Evolutionary conservation across 1,140 invertebrate genomes (phyloP).

Genomic region (Oppia nitens): DNA sequence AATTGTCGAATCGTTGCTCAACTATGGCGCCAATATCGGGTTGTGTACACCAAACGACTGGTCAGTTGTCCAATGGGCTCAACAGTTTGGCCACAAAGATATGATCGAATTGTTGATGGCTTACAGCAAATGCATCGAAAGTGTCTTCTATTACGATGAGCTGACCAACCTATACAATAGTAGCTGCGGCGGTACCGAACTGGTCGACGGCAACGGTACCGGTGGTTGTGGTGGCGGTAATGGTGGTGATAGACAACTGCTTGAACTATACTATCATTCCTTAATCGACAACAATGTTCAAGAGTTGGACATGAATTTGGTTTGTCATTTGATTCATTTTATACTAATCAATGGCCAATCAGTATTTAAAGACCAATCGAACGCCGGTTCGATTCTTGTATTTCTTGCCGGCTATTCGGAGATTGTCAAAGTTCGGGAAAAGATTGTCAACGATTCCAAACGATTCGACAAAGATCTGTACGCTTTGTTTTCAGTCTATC

Average conservation of each 20-base stretch:
- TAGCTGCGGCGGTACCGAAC: neutral
- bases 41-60: slow-evolving; percentile 46
- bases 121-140: neutral
- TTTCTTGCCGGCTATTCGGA: slow-evolving; percentile 92
- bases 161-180: neutral
- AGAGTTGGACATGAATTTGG: slow-evolving; percentile 51
- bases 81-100: slow-evolving; percentile 40
- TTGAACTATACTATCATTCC: slow-evolving; percentile 42
- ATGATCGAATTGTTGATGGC: slow-evolving; percentile 32
- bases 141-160: too few relatives aligned
- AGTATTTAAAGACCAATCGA: slow-evolving; percentile 30
- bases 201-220: slow-evolving; percentile 32
- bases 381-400: slow-evolving; percentile 75
- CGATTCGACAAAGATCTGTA: slow-evolving; percentile 38
- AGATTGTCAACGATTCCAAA: slow-evolving; percentile 47
- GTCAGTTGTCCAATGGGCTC: slow-evolving; percentile 54
- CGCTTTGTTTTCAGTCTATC: slow-evolving; percentile 62
- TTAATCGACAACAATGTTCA: slow-evolving; percentile 37
- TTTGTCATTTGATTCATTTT: slow-evolving; percentile 42
- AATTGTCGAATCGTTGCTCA: slow-evolving; percentile 46
- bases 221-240: slow-evolving; percentile 13
- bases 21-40: slow-evolving; percentile 47
- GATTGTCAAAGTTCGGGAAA: slow-evolving; percentile 75
- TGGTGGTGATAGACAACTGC: slow-evolving; percentile 39
- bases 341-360: slow-evolving; percentile 46